A percentile compares a stretch with the other conserved stretches of the same genome.
These are phyloP conservation scores for Pteromalus puparum DNA, from an alignment of 1,140 invertebrate species.

Conservation along the genomic window DNA sequence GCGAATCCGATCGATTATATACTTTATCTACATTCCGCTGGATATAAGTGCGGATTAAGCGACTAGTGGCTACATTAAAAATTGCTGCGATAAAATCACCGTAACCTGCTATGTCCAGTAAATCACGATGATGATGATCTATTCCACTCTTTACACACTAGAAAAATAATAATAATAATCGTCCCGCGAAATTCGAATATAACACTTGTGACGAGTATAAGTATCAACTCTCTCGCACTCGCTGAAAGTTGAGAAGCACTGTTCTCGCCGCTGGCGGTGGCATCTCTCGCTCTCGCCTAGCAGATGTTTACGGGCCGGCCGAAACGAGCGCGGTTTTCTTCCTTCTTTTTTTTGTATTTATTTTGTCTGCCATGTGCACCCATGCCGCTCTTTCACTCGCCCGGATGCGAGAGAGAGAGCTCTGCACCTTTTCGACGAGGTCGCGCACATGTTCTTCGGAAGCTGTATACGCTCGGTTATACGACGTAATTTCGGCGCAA, in stretches of 20 bases:
- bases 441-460: not conserved
- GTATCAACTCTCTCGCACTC: no score
- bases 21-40: constrained; percentile 14
- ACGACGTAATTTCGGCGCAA: no score
- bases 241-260: constrained; percentile 38
- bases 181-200: not conserved
- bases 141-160: no score
- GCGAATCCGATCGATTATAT: constrained; percentile 25
- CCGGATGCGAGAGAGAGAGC: not conserved
- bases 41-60: constrained; percentile 22
- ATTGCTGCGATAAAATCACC: not conserved
- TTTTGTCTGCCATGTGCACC: constrained; percentile 68
- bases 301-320: constrained; percentile 72
- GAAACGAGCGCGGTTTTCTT: constrained; percentile 66
- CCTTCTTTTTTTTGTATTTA: constrained; percentile 63
- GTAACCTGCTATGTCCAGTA: not conserved
- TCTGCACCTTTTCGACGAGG: not conserved
- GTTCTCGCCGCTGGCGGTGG: constrained; percentile 45
- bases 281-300: constrained; percentile 61
- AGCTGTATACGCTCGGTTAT: not conserved
- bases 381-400: constrained; percentile 46
- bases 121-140: not conserved
- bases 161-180: no score
- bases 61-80: not conserved
- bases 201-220: no score